A percentile compares a stretch with the other conserved stretches of the same genome.
phyloP scores from a whole-genome alignment of 2,797 vertebrate species.

The Myiotriccus ornatus region DNA sequence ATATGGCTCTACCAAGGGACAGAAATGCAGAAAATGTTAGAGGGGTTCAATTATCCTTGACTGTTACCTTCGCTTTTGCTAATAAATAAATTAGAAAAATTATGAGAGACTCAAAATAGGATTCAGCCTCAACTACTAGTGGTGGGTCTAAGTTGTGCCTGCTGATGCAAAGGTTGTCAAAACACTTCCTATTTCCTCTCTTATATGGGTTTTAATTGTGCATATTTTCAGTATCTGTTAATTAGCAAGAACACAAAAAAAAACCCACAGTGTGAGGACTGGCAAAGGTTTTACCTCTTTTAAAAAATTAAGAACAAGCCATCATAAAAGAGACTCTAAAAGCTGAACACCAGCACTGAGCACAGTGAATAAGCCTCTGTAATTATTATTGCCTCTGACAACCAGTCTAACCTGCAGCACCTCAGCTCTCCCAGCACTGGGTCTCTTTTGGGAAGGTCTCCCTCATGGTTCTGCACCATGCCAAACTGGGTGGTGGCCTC shows the following conservation, averaged over 20 bases:
- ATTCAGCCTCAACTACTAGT: background rate
- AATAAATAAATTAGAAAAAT: background rate
- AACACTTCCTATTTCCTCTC: background rate
- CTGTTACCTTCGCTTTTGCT: background rate
- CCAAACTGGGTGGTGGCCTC: background rate
- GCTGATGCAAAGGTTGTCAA: background rate
- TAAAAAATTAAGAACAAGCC: background rate
- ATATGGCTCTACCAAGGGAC: background rate
- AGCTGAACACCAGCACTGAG: background rate
- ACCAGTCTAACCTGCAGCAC: background rate
- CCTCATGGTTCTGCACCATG: background rate
- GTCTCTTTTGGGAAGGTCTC: background rate
- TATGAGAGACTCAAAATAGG: background rate
- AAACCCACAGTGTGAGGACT: background rate
- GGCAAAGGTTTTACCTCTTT: background rate
- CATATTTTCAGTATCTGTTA: background rate
- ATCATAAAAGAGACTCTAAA: background rate
- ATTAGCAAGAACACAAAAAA: background rate
- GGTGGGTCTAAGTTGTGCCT: background rate
- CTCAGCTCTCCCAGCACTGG: accelerated
- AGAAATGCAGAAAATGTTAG: accelerated
- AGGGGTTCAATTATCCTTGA: background rate
- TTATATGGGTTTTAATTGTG: background rate
- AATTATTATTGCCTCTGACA: background rate
- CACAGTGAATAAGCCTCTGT: background rate